Evolutionary conservation across 2,113 vertebrate genomes (phyloP).

Genomic region (Daphoenositta chrysoptera): DNA sequence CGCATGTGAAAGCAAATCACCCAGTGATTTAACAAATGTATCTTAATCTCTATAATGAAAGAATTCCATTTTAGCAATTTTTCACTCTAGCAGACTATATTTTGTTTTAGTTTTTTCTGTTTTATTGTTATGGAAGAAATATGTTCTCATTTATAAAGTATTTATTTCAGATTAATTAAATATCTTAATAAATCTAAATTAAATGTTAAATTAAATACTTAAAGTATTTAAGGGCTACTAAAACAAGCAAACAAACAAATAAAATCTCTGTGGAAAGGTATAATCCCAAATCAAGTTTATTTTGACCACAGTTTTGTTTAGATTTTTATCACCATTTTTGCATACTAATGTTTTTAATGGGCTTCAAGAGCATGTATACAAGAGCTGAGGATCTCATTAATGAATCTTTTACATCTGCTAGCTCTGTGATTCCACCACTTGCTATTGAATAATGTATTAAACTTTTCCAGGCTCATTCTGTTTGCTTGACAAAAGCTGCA

Average conservation of each 20-base stretch:
- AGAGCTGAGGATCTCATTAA: not conserved
- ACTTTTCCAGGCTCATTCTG: not conserved
- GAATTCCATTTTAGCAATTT: not conserved
- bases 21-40: not conserved
- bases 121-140: not conserved
- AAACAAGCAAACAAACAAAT: not conserved
- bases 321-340: not conserved
- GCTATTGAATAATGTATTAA: slow-evolving; percentile 48
- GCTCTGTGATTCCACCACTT: not conserved
- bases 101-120: not conserved
- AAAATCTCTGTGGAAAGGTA: not conserved
- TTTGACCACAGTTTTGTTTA: not conserved
- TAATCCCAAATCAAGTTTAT: not conserved
- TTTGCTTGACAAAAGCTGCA: not conserved
- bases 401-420: slow-evolving; percentile 19
- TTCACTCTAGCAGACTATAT: not conserved
- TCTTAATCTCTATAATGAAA: not conserved
- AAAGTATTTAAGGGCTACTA: not conserved
- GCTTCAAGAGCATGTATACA: not conserved
- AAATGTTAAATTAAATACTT: not conserved
- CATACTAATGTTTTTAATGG: not conserved
- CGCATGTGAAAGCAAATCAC: not conserved
- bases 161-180: not conserved
- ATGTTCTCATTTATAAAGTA: not conserved
- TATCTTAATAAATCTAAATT: not conserved